Percentiles rank a stretch among this genome's conserved stretches.
Evolutionary conservation across 2,888 invertebrate genomes (phyloP).

Genomic region (Tachina fera): DNA sequence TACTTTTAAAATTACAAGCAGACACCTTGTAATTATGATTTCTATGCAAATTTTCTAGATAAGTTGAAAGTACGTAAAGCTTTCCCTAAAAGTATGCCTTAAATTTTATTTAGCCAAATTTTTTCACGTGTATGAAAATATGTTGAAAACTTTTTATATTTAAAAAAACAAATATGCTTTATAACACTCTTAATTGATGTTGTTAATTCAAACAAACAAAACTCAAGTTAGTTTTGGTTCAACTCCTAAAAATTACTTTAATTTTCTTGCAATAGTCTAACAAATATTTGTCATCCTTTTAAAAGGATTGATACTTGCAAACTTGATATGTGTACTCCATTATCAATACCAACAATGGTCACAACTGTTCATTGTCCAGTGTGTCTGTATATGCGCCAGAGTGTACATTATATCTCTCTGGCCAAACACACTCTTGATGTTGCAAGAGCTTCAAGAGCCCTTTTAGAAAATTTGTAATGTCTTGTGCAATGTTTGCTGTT

Average conservation of each 20-base stretch:
- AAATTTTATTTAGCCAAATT: too few relatives aligned
- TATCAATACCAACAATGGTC: constrained; percentile 55
- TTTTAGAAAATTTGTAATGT: constrained; percentile 39
- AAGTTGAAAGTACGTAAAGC: too few relatives aligned
- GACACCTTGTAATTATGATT: too few relatives aligned
- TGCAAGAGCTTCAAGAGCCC: constrained; percentile 19
- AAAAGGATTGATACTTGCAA: constrained; percentile 50
- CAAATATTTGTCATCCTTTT: constrained; percentile 68
- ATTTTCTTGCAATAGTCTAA: constrained; percentile 1
- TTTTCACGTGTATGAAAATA: too few relatives aligned
- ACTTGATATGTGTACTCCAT: constrained; percentile 57
- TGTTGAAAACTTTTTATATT: too few relatives aligned
- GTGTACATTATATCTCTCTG: constrained; percentile 28
- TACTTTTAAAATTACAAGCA: too few relatives aligned
- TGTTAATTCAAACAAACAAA: background rate
- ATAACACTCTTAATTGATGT: background rate
- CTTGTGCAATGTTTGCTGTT: constrained; percentile 48
- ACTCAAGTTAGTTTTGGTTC: too few relatives aligned
- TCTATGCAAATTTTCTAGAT: too few relatives aligned
- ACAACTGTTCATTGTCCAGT: constrained; percentile 19
- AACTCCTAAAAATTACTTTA: constrained; percentile 12
- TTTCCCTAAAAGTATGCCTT: too few relatives aligned
- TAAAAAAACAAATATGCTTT: too few relatives aligned
- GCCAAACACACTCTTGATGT: constrained; percentile 38
- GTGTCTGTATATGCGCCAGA: background rate